A percentile compares a stretch with the other conserved stretches of the same genome.
Conservation (phyloP, 2,797 vertebrate genomes). For the Pelochelys cantorii region DNA sequence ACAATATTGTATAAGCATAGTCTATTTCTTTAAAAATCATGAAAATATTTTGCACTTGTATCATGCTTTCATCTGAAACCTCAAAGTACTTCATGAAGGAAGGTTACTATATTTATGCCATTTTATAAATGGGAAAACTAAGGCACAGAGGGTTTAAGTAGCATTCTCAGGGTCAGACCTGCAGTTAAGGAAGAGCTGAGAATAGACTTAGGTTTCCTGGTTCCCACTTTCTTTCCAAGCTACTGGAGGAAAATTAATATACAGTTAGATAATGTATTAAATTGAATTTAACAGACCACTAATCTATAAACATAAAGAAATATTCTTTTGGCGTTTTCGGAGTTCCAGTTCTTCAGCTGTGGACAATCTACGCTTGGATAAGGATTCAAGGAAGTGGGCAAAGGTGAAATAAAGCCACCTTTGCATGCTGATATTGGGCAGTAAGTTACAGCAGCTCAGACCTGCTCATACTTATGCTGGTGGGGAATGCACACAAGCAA, state of each 20-base stretch:
- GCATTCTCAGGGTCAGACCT: not conserved
- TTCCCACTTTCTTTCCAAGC: not conserved
- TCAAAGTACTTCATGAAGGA: not conserved
- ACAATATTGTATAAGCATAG: not conserved
- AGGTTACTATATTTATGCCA: not conserved
- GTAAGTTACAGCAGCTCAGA: not conserved
- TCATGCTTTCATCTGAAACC: not conserved
- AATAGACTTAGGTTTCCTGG: not conserved
- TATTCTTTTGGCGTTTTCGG: not conserved
- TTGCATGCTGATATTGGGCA: not conserved
- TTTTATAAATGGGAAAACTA: not conserved
- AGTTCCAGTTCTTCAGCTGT: not conserved
- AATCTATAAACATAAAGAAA: not conserved
- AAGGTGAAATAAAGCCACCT: not conserved
- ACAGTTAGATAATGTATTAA: not conserved
- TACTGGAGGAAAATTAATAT: not conserved
- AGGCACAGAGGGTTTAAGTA: not conserved
- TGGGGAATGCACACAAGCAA: not conserved
- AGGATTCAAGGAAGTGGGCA: not conserved
- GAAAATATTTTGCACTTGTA: not conserved
- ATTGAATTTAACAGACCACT: not conserved
- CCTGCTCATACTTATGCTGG: not conserved
- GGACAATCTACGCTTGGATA: not conserved
- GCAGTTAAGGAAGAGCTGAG: conserved; percentile 4
- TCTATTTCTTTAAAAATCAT: not conserved